Conservation (phyloP, 2,113 vertebrate species). For the Loxodonta africana region DNA sequence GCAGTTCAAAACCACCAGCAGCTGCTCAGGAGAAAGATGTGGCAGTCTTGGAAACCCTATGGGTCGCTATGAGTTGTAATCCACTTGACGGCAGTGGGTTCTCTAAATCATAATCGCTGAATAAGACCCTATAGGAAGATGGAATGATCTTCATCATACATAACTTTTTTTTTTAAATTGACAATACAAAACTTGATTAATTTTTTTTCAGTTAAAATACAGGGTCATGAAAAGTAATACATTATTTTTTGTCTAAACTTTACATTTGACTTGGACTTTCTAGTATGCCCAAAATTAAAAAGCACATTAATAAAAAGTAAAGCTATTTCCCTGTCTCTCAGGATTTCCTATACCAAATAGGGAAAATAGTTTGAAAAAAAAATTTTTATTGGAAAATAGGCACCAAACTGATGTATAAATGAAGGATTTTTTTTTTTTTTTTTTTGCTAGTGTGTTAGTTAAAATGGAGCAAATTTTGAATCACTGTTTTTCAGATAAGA, state of each 20-base stretch:
- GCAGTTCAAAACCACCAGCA: too few species aligned
- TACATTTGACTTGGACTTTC: background rate
- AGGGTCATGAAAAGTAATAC: background rate
- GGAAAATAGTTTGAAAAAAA: background rate
- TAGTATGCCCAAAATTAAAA: background rate
- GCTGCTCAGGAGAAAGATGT: too few species aligned
- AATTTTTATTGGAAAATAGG: background rate
- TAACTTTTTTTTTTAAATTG: background rate
- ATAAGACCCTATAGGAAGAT: background rate
- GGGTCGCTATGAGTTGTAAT: too few species aligned
- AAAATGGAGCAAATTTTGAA: background rate
- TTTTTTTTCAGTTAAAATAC: background rate
- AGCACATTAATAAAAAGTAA: background rate
- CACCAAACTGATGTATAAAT: background rate
- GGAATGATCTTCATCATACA: background rate
- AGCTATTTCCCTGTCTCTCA: background rate
- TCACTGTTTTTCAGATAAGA: background rate
- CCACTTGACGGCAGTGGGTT: background rate
- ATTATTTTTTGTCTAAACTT: background rate
- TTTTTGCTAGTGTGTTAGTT: background rate
- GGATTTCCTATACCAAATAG: background rate
- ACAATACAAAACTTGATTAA: background rate
- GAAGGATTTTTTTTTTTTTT: background rate
- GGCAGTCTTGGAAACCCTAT: too few species aligned
- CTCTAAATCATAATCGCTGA: background rate